Evolutionary conservation across 2,113 vertebrate genomes (phyloP), one percentile per base, ranked within the genome.

Genomic region (Sorex fumeus): DNA sequence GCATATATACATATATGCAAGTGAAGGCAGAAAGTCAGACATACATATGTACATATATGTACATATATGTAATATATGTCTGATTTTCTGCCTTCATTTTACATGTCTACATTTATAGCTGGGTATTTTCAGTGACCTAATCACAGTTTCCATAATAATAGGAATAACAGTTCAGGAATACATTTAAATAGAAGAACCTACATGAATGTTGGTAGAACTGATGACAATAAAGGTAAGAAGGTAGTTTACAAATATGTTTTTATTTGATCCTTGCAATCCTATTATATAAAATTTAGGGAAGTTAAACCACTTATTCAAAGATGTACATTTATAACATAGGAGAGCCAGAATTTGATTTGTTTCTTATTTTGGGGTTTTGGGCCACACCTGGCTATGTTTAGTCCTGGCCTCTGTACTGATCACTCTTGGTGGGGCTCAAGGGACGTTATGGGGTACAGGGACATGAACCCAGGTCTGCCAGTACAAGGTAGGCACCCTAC

Each of bases 201-300:
- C 32, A 6, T 30, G 30, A 45, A 89, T 67, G 60, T 40, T 53
- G 34, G 16, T 21, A 21, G 21, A 27, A 36, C 5, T 57, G 43
- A 30, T 47, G 28, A 83, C 15, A 19, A 15, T 76, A 4, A 60
- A n/a, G 7, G 25, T 57, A 32, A 76, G 0, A 53, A 82, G 76
- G 28, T 1, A 53, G 15, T 69, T 84, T 53, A 36, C 16, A 77
- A 23, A 27, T 50, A 60, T 25, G 21, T 66, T 25, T 83, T 76
- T 70, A 94, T 70, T 85, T 79, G 40, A 72, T 34, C 27, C 25
- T 78, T 62, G 28, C 34, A 89, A 84, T 6, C 6, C 6, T 84
- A 50, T 47, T 47, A 77, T 36, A 18, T 4, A 34, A 84, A 28
- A 85, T 84, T 47, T 64, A 47, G 0, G 81, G 23, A 91, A 43